Conservation (phyloP, 2,797 vertebrate species). For the Sarcoramphus papa region DNA sequence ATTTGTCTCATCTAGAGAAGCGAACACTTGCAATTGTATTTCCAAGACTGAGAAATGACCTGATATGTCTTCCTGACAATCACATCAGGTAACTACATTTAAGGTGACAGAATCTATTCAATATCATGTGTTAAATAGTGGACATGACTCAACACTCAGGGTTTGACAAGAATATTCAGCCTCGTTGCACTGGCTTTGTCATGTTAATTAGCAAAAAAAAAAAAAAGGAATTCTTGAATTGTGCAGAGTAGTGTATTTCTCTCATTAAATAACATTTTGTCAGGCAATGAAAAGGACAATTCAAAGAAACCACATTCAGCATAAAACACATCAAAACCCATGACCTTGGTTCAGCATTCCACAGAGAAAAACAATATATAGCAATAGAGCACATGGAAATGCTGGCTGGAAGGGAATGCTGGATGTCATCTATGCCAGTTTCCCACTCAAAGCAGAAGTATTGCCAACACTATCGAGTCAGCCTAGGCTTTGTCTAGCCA, state of each 20-base stretch:
- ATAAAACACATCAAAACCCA: neutral
- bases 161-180: neutral
- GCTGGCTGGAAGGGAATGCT: neutral
- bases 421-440: neutral
- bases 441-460: neutral
- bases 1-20: neutral
- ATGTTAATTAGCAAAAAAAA: neutral
- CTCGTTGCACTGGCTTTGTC: neutral
- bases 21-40: neutral
- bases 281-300: neutral
- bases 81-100: neutral
- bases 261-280: neutral
- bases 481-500: neutral
- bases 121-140: neutral
- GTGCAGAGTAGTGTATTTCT: neutral
- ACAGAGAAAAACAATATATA: neutral
- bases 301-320: neutral
- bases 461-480: neutral
- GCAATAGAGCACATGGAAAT: neutral
- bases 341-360: neutral
- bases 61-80: neutral
- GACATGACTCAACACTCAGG: neutral
- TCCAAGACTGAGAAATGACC: neutral
- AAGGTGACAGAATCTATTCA: neutral
- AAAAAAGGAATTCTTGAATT: neutral